Base-by-base conservation (phyloP, 1,140 invertebrate species). In the Leptinotarsa lineolata region DNA sequence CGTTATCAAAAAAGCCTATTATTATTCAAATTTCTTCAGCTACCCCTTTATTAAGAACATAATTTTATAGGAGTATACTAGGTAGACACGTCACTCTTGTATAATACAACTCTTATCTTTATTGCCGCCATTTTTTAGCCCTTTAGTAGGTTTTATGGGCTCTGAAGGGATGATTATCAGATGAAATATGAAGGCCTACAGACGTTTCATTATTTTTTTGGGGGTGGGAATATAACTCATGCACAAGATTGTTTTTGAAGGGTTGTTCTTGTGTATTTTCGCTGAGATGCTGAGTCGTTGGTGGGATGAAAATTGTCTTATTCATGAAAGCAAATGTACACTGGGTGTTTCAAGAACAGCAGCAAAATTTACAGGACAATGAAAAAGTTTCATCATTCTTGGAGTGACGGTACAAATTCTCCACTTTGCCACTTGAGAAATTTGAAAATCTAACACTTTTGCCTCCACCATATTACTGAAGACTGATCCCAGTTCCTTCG, bases 131-230 rank as follows among this genome's bases (percentile, higher is more conserved):
- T 54, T 54, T 18, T 54, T 54, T 54, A n/a, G 48, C 48, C 48
- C 48, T 18, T 54, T 18, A 54, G 48, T 54, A 54, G 16, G 48
- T 54, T 54, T 54, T 54, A 54, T 54, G 48, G 48, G 13, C 48
- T 54, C n/a, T 54, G 48, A 54, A 18, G 48, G 48, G 48, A 54
- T 54, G 48, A 54, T 54, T 54, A 54, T 54, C 48, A 15, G n/a
- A 54, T 54, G 48, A 54, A 54, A 54, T 54, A 54, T 54, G n/a
- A 13, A 54, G 48, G 48, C n/a, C 48, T 54, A 54, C 48, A 54
- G 48, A 54, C 48, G 48, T 54, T 54, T 54, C 48, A 54, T 54
- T 18, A 54, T 54, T 54, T 54, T 48, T 5, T 54, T 39, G 8
- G 16, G 48, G n/a, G 16, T 13, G 15, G 6, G 4, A 54, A n/a